Evolutionary conservation across 2,113 vertebrate species (phyloP), one percentile per base, ranked within the genome.

Genomic region (Melanotaenia duboulayi): DNA sequence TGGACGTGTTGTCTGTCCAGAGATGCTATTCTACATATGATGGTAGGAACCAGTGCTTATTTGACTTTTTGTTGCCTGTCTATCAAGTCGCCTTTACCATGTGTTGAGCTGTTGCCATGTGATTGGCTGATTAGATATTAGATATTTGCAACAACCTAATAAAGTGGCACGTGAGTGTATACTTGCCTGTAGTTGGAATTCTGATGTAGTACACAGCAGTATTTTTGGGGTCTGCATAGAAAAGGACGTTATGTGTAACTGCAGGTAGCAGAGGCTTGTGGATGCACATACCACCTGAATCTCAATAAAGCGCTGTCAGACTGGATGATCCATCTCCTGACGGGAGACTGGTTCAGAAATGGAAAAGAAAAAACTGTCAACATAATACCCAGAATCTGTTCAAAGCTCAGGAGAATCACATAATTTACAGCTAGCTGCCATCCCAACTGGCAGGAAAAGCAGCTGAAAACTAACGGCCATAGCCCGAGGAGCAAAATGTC

Each of bases 211-310:
- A 17, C 48, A 63, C 23, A 60, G 19, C 19, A 14, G 44, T 54
- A 44, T 57, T 60, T 66, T 24, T 35, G 14, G 9, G 37, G 44
- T 59, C 17, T 25, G 13, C 3, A 10, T 22, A 11, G 25, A 48
- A 28, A 62, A 39, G 49, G 10, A 49, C 40, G 37, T 50, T 51
- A n/a, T 42, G 68, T 67, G 62, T 60, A 66, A 61, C 25, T 20
- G 7, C 35, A 54, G 61, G 24, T 52, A 25, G 55, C 61, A 71
- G 48, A 72, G 72, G 35, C 37, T 52, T 42, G 13, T 22, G 39
- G 55, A n/a, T 37, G 55, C 44, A 19, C 16, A 59, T 39, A 61
- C 42, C 10, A 22, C 23, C 76, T 62, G 63, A 79, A 73, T 79
- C 32, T 51, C 69, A 79, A 60, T 49, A 66, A 61, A 56, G 42